Conservation (phyloP, 2,113 vertebrate species). For the Rhinoderma darwinii region DNA sequence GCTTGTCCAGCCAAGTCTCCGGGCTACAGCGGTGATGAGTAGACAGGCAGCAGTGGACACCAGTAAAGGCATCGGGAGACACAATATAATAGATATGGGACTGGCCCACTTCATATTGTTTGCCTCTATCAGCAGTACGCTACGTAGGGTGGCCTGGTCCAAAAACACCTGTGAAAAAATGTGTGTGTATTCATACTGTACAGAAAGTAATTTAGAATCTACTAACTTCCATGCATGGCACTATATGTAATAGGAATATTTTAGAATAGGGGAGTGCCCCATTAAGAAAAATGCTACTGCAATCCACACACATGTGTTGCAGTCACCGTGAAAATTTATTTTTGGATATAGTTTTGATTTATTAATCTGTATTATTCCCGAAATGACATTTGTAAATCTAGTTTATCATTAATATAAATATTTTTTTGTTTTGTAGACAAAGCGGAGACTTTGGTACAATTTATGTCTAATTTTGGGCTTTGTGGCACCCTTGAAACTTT, state of each 20-base stretch:
- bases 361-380: neutral
- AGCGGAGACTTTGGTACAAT: conserved; percentile 71
- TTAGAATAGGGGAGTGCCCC: neutral
- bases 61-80: too few relatives aligned
- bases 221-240: too few relatives aligned
- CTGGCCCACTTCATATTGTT: too few relatives aligned
- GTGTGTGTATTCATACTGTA: too few relatives aligned
- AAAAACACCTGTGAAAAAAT: too few relatives aligned
- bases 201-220: too few relatives aligned
- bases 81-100: too few relatives aligned
- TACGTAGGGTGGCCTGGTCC: too few relatives aligned
- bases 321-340: neutral
- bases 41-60: too few relatives aligned
- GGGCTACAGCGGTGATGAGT: too few relatives aligned
- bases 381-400: neutral
- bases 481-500: conserved; percentile 67
- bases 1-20: too few relatives aligned
- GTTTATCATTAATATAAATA: conserved; percentile 53
- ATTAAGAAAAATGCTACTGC: neutral
- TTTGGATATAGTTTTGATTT: neutral
- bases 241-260: neutral
- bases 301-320: neutral
- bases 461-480: conserved; percentile 65
- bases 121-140: too few relatives aligned
- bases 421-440: conserved; percentile 63